phyloP scores from a whole-genome alignment of 2,113 vertebrate species.

The Riparia riparia region DNA sequence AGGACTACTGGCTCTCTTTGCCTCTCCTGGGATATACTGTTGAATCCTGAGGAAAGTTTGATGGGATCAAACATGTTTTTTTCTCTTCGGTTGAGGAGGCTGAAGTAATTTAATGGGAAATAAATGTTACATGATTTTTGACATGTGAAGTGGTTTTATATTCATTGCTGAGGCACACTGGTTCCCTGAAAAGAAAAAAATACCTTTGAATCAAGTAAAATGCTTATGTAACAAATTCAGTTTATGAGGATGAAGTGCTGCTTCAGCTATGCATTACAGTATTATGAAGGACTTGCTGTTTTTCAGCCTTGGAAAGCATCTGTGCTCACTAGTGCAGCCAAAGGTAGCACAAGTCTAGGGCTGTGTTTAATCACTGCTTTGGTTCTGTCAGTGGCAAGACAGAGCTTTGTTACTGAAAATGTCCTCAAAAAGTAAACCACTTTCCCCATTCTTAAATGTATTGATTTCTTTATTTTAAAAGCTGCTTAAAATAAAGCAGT shows the following conservation, averaged over 20 bases:
- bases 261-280: background rate
- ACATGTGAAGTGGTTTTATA: background rate
- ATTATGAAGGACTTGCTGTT: background rate
- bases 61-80: background rate
- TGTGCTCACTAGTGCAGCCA: background rate
- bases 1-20: background rate
- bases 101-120: background rate
- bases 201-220: background rate
- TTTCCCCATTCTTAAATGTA: constrained; percentile 29
- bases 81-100: background rate
- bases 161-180: background rate
- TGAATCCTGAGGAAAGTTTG: background rate
- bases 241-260: background rate
- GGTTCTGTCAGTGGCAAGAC: background rate
- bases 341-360: background rate
- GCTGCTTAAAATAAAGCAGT: constrained; percentile 56
- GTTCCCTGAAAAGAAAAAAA: background rate
- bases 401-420: background rate
- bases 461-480: constrained; percentile 60
- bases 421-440: background rate
- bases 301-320: background rate
- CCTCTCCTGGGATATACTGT: background rate
- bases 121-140: background rate
- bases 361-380: background rate
- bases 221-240: background rate